A percentile compares a stretch with the other conserved stretches of the same genome.
Evolutionary conservation across 2,888 invertebrate species (phyloP).

Genomic region (Silvanus unidentatus): DNA sequence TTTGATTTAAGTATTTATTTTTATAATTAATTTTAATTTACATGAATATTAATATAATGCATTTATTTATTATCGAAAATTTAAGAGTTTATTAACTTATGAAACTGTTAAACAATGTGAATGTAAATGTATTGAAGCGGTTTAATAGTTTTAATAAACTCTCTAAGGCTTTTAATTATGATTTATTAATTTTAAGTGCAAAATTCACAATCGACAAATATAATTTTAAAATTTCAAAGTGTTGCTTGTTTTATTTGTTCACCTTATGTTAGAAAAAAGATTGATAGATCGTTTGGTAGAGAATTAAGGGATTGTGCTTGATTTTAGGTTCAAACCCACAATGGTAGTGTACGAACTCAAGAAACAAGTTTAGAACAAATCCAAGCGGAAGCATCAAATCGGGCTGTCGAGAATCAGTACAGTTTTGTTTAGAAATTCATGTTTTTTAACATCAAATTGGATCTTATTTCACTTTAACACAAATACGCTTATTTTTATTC

Average conservation of each 20-base stretch:
- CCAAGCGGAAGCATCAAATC: constrained; percentile 44
- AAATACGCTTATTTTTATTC: neutral
- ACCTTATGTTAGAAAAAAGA: constrained; percentile 1
- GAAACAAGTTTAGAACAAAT: constrained; percentile 67
- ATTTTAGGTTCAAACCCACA: constrained; percentile 66
- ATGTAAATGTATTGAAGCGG: too few relatives aligned
- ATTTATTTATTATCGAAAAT: too few relatives aligned
- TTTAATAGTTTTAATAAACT: too few relatives aligned
- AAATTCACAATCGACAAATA: constrained; percentile 27
- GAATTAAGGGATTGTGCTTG: too few relatives aligned
- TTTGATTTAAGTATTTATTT: too few relatives aligned
- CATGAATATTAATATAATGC: too few relatives aligned
- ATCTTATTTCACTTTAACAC: neutral
- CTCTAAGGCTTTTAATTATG: neutral
- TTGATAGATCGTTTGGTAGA: too few relatives aligned
- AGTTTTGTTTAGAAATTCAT: constrained; percentile 62
- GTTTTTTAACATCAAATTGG: neutral
- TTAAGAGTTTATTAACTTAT: too few relatives aligned
- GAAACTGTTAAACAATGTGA: too few relatives aligned
- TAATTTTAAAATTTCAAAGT: constrained; percentile 8
- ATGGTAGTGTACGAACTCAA: constrained; percentile 75
- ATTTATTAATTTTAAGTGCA: constrained; percentile 27
- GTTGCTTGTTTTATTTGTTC: constrained; percentile 5
- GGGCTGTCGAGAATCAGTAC: constrained; percentile 82
- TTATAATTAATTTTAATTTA: too few relatives aligned